Evolutionary conservation across 2,888 invertebrate genomes (phyloP).

Genomic region (Catocala nupta): DNA sequence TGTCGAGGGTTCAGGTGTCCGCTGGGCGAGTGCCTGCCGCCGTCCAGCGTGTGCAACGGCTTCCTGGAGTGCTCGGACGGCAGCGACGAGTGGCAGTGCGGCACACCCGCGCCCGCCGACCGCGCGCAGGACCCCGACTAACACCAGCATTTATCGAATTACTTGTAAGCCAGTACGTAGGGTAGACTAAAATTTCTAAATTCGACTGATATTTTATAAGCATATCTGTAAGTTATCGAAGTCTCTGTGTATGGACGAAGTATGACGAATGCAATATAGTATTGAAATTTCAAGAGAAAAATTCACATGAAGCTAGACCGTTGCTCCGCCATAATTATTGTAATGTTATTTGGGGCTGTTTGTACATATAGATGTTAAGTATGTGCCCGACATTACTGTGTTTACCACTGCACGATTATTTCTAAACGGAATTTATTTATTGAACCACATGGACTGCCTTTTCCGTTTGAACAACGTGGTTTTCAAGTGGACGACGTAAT

Average conservation of each 20-base stretch:
- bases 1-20: slow-evolving; percentile 92
- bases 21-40: slow-evolving; percentile 91
- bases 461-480: slow-evolving; percentile 78
- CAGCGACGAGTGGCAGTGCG: slow-evolving; percentile 90
- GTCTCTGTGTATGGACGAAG: slow-evolving; percentile 40
- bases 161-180: slow-evolving; percentile 78
- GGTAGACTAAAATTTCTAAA: slow-evolving; percentile 68
- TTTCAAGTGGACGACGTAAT: slow-evolving; percentile 83
- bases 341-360: slow-evolving; percentile 61
- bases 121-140: slow-evolving; percentile 74
- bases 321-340: slow-evolving; percentile 62
- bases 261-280: slow-evolving; percentile 41
- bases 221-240: slow-evolving; percentile 63
- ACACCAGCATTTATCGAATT: slow-evolving; percentile 43
- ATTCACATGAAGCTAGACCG: slow-evolving; percentile 39
- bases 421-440: slow-evolving; percentile 75
- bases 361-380: slow-evolving; percentile 78
- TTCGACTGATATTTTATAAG: slow-evolving; percentile 85
- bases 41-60: slow-evolving; percentile 91
- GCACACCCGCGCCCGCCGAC: slow-evolving; percentile 58
- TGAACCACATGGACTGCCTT: slow-evolving; percentile 80
- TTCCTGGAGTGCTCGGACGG: slow-evolving; percentile 93
- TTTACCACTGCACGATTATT: slow-evolving; percentile 64
- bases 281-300: slow-evolving; percentile 32
- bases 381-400: slow-evolving; percentile 62